Base-by-base conservation (phyloP, 2,113 vertebrate species). In the Saccopteryx leptura region DNA sequence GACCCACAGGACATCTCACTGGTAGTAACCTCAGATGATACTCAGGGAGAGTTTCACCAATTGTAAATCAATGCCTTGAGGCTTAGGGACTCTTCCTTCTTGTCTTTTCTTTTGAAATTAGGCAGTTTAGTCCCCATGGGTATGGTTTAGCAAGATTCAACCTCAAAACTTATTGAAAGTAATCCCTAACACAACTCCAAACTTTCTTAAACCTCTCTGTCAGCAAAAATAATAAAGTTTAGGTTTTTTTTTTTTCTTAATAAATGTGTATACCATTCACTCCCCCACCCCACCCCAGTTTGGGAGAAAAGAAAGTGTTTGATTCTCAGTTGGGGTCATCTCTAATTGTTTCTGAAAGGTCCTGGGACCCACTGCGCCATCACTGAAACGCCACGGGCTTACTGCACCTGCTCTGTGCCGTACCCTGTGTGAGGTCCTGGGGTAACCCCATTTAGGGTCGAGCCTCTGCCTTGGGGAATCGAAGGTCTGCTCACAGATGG, bases 131-230 rank as follows among this genome's bases (percentile, higher is more conserved):
- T n/a, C 31, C 91, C n/a, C 9, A 6, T 31, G 88, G 90, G 68
- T 93, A 72, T 2, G 60, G 90, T 90, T 89, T 75, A 96, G 56
- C 28, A 14, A 63, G 65, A 93, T 75, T 97, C 95, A 94, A 92
- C 98, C 84, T 60, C 90, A 61, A 69, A 88, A 97, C 95, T 95
- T 97, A 86, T 96, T 97, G 97, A 96, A 96, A 93, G 75, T 63
- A 85, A 79, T 61, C 74, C 92, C 68, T 31, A 94, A 91, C 39
- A 80, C 33, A 96, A 48, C 63, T 82, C 28, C 74, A 90, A 60
- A 24, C 6, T 93, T 98, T 97, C 92, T 95, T 81, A 63, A 52
- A 95, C 69, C 78, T 93, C 97, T 96, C 88, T 72, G 81, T 94
- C 71, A 96, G 78, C 24, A 96, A 96, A 83, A 95, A 97, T 69